Percentiles rank a stretch among this genome's conserved stretches.
phyloP scores from a whole-genome alignment of 2,888 invertebrate genomes.

The Drosophila prolongata region DNA sequence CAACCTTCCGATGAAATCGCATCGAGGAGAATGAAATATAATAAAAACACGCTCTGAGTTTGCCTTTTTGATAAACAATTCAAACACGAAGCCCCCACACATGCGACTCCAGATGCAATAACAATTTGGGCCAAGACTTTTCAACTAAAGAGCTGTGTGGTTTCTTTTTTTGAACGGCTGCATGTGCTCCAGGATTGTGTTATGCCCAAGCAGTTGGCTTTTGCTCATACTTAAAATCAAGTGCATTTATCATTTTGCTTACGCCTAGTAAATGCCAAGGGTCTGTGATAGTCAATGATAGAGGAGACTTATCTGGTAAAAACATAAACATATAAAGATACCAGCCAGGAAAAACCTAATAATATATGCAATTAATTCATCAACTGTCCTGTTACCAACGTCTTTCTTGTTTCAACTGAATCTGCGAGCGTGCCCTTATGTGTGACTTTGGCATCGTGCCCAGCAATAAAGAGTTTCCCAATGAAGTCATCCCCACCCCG shows the following conservation, averaged over 20 bases:
- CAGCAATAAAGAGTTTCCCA: constrained; percentile 50
- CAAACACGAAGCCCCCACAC: constrained; percentile 28
- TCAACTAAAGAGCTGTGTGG: constrained; percentile 2
- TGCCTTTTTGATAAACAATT: constrained; percentile 39
- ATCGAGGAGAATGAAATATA: constrained; percentile 9
- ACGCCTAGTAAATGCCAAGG: no score
- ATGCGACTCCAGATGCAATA: constrained; percentile 18
- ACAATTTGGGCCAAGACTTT: constrained; percentile 14
- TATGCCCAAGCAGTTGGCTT: background rate
- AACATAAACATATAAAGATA: background rate
- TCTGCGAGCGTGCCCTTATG: constrained; percentile 5
- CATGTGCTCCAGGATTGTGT: background rate
- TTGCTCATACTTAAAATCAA: background rate
- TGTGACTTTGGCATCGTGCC: no score
- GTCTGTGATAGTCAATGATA: background rate
- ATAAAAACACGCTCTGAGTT: constrained; percentile 24
- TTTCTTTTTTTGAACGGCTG: no score
- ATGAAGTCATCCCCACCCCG: constrained; percentile 44
- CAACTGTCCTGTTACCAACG: background rate
- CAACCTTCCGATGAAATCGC: constrained; percentile 20
- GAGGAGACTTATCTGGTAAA: background rate
- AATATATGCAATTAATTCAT: background rate
- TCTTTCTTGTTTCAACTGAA: background rate
- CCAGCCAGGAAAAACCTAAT: background rate
- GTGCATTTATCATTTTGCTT: background rate